Conservation (phyloP, 2,797 vertebrate genomes). For the Psittacula echo region DNA sequence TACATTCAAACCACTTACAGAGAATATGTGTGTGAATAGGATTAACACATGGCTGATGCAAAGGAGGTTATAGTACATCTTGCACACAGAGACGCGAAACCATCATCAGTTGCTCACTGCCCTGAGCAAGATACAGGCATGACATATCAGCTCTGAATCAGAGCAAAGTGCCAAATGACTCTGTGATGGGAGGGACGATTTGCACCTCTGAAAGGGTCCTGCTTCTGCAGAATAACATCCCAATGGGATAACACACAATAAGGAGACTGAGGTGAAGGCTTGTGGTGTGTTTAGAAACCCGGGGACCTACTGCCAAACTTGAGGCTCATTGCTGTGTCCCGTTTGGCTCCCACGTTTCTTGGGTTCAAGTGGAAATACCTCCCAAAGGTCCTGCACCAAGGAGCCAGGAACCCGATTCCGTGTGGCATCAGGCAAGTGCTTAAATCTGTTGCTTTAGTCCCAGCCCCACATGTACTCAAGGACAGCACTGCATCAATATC, state of each 20-base stretch:
- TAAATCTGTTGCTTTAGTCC: neutral
- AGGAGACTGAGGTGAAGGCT: neutral
- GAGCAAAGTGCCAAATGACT: neutral
- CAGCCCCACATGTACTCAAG: neutral
- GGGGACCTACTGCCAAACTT: neutral
- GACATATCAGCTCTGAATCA: neutral
- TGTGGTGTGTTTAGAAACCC: neutral
- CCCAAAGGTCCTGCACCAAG: fast-evolving
- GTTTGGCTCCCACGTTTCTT: neutral
- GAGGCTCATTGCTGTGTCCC: neutral
- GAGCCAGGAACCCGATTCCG: neutral
- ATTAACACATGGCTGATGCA: neutral
- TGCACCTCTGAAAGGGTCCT: neutral
- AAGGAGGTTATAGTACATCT: neutral
- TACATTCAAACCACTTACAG: neutral
- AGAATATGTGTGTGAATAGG: neutral
- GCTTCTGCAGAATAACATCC: neutral
- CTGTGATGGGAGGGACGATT: fast-evolving
- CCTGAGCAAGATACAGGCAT: neutral
- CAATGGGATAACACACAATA: neutral
- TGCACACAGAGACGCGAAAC: neutral
- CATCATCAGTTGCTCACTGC: neutral
- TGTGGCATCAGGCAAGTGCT: neutral
- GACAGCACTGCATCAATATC: neutral
- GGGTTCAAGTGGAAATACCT: neutral